These are phyloP conservation scores for Leptopilina myrica DNA, from an alignment of 2,888 invertebrate species.

Conservation along the genomic window DNA sequence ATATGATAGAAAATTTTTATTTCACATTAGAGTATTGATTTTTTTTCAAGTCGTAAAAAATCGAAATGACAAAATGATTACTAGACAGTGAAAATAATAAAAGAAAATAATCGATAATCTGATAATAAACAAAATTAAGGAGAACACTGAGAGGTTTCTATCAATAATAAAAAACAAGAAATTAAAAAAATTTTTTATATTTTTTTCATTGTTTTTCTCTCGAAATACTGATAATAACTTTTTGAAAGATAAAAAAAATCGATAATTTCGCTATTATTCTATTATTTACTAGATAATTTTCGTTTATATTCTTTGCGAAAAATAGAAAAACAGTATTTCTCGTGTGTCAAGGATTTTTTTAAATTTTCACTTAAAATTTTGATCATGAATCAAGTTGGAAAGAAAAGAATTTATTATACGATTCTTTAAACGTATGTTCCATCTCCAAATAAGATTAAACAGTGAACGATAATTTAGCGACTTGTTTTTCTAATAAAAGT, in stretches of 20 bases:
- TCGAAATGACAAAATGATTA: neutral
- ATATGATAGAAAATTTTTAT: too few species aligned
- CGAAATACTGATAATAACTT: too few species aligned
- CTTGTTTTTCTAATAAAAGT: neutral
- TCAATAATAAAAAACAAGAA: too few species aligned
- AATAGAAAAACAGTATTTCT: too few species aligned
- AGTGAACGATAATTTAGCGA: slow-evolving; percentile 1
- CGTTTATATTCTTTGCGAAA: too few species aligned
- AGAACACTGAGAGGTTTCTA: neutral
- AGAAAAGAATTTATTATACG: neutral
- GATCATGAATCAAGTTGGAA: neutral
- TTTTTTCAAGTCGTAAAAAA: neutral
- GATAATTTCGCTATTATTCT: too few species aligned
- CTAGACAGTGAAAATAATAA: neutral
- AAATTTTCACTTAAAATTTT: neutral
- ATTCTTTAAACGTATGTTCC: neutral
- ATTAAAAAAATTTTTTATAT: too few species aligned
- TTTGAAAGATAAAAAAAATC: too few species aligned
- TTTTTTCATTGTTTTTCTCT: too few species aligned
- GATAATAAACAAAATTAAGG: neutral
- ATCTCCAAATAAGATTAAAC: neutral
- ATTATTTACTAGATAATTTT: too few species aligned
- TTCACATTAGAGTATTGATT: too few species aligned
- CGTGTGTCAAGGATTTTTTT: too few species aligned
- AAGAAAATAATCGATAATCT: neutral